These are phyloP conservation scores for Grus americana DNA, from an alignment of 2,113 vertebrate genomes.

Conservation along the genomic window DNA sequence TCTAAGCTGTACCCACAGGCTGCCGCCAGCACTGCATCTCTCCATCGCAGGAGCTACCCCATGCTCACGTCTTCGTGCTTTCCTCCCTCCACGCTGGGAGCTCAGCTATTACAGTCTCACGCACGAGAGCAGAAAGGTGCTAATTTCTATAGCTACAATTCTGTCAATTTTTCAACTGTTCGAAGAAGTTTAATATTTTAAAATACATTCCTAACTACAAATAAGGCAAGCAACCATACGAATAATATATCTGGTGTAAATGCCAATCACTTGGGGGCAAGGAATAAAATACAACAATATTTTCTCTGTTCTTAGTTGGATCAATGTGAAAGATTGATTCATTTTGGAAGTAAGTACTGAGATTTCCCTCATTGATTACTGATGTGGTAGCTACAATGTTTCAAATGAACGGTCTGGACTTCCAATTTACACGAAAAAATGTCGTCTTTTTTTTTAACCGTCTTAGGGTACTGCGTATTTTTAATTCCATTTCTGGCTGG, in stretches of 20 bases:
- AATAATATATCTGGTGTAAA: not conserved
- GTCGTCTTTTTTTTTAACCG: not conserved
- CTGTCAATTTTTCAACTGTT: not conserved
- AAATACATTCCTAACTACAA: not conserved
- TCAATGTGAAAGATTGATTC: not conserved
- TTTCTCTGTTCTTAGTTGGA: not conserved
- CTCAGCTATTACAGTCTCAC: not conserved
- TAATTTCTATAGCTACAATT: not conserved
- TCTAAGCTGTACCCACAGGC: not conserved
- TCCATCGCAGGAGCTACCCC: not conserved
- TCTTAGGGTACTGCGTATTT: not conserved
- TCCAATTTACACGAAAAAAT: not conserved
- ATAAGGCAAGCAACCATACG: not conserved
- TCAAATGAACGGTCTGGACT: not conserved
- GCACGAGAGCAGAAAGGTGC: not conserved
- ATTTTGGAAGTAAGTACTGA: not conserved
- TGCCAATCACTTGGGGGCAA: not conserved
- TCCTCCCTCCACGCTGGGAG: not conserved
- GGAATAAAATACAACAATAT: not conserved
- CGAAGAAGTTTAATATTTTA: not conserved
- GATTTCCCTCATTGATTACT: not conserved
- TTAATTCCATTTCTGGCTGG: not conserved
- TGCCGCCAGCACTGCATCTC: accelerated
- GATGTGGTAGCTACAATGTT: not conserved
- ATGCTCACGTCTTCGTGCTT: accelerated